Percentiles rank a stretch among this genome's conserved stretches.
Conservation (phyloP, 2,797 vertebrate species). For the Enoplosus armatus region DNA sequence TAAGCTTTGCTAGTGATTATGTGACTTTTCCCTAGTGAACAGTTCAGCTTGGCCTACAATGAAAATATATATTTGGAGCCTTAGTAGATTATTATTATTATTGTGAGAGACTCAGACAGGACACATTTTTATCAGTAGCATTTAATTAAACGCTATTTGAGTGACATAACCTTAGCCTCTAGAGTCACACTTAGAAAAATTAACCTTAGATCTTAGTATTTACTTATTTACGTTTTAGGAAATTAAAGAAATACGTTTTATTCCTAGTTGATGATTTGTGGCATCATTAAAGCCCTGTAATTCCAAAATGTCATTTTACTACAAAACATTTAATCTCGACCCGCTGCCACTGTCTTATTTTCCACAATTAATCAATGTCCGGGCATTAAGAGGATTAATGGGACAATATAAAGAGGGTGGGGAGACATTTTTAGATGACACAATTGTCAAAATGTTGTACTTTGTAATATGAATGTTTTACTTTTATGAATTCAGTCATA, state of each 20-base stretch:
- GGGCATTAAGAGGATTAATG: constrained; percentile 79
- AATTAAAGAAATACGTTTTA: constrained; percentile 4
- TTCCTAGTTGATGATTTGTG: constrained; percentile 39
- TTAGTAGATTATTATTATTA: background rate
- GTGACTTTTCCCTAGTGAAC: background rate
- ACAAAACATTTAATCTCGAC: constrained; percentile 68
- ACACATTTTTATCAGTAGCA: background rate
- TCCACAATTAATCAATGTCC: constrained; percentile 58
- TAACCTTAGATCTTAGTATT: background rate
- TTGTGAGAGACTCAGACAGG: background rate
- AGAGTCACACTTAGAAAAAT: background rate
- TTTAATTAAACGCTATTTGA: background rate
- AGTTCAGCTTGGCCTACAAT: background rate
- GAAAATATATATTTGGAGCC: background rate
- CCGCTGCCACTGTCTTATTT: constrained; percentile 51
- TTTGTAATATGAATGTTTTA: constrained; percentile 26
- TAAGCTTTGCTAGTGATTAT: background rate
- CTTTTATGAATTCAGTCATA: constrained; percentile 31
- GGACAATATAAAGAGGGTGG: constrained; percentile 44
- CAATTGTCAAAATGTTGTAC: constrained; percentile 32
- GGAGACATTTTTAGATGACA: constrained; percentile 23
- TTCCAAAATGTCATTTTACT: constrained; percentile 65
- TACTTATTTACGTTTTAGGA: background rate
- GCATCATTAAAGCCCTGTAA: constrained; percentile 53
- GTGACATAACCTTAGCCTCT: background rate